Evolutionary conservation across 2,113 vertebrate genomes (phyloP).

Genomic region (Procavia capensis): DNA sequence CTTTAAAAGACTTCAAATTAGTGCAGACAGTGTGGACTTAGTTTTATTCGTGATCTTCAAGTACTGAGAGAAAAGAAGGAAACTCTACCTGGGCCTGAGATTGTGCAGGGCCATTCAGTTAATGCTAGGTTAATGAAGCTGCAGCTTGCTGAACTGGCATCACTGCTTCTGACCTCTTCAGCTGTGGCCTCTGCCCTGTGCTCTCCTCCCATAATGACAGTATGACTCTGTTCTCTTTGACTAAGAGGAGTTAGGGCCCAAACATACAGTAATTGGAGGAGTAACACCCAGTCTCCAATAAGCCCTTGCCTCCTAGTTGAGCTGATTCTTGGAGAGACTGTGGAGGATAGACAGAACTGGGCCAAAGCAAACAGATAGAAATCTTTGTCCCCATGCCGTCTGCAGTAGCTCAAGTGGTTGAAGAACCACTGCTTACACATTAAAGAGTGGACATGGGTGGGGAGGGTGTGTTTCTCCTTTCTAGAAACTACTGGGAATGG

Average conservation of each 20-base stretch:
- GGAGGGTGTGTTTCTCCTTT: slow-evolving; percentile 38
- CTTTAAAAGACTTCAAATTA: slow-evolving; percentile 37
- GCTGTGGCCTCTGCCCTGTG: slow-evolving; percentile 19
- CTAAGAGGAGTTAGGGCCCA: slow-evolving; percentile 10
- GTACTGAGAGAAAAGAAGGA: not conserved
- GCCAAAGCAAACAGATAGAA: slow-evolving; percentile 57
- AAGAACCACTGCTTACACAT: slow-evolving; percentile 48
- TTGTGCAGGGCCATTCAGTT: not conserved
- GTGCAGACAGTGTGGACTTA: not conserved
- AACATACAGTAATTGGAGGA: slow-evolving; percentile 29
- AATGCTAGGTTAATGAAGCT: slow-evolving; percentile 11
- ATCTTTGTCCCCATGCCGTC: slow-evolving; percentile 4
- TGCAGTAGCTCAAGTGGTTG: slow-evolving; percentile 30
- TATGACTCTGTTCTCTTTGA: slow-evolving; percentile 13
- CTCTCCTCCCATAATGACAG: slow-evolving; percentile 26
- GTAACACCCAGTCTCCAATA: slow-evolving; percentile 6
- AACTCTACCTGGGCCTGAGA: not conserved
- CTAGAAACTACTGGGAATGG: slow-evolving; percentile 34
- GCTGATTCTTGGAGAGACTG: slow-evolving; percentile 50
- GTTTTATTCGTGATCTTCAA: slow-evolving; percentile 41
- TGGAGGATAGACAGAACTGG: slow-evolving; percentile 38
- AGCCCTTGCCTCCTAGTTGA: slow-evolving; percentile 39
- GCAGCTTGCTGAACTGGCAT: not conserved
- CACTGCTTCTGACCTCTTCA: slow-evolving; percentile 14
- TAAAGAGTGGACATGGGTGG: not conserved